Percentiles rank a stretch among this genome's conserved stretches.
These are phyloP conservation scores for Raphicerus campestris DNA, from an alignment of 2,113 vertebrate species.

Conservation along the genomic window DNA sequence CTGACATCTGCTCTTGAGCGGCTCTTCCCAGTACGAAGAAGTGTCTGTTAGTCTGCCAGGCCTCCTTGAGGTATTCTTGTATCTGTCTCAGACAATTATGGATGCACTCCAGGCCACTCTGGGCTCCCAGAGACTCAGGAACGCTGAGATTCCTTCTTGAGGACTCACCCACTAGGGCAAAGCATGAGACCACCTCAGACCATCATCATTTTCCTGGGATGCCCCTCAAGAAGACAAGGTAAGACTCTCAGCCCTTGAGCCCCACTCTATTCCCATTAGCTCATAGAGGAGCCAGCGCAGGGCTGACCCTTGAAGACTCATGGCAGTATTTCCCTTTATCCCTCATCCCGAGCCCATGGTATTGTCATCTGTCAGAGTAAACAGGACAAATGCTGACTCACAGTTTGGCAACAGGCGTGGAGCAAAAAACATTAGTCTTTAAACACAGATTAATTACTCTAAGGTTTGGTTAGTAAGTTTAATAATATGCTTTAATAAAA, in stretches of 20 bases:
- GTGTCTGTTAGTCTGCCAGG: not conserved
- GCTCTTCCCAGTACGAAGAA: not conserved
- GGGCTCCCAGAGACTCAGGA: not conserved
- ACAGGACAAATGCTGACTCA: not conserved
- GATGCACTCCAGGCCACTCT: not conserved
- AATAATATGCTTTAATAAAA: not conserved
- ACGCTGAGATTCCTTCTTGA: not conserved
- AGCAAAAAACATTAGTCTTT: not conserved
- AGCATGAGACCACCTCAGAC: not conserved
- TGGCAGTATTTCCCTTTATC: not conserved
- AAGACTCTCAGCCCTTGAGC: not conserved
- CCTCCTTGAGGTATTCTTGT: not conserved
- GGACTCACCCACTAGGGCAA: not conserved
- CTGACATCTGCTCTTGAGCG: constrained; percentile 46
- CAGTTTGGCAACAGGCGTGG: not conserved
- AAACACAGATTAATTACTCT: not conserved
- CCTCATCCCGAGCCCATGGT: not conserved
- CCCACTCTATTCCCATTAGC: not conserved
- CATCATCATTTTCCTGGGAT: not conserved
- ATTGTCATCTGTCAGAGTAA: not conserved
- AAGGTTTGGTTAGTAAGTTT: not conserved
- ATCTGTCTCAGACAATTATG: not conserved
- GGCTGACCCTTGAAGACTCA: not conserved
- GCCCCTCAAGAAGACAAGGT: not conserved
- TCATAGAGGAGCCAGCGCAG: not conserved